Evolutionary conservation across 2,888 invertebrate species (phyloP), one percentile per base, ranked within the genome.

Genomic region (Oscheius sp.): DNA sequence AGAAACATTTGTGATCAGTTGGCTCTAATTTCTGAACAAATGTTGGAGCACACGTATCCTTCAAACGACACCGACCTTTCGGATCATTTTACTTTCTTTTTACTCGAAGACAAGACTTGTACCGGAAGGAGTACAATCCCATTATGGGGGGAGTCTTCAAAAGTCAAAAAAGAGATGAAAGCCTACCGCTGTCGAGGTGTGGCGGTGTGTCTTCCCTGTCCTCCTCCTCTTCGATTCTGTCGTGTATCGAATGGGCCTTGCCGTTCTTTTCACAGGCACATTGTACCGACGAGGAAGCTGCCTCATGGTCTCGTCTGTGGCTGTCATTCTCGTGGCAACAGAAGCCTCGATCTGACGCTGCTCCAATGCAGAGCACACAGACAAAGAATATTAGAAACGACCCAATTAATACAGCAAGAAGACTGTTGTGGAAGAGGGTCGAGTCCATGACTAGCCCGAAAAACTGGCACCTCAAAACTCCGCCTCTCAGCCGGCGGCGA

Each of bases 361-460:
- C 85, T 13, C 85, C 86, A 25, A 86, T 81, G 59, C 86, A 86
- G 25, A 85, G 74, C 49, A 87, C 85, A 75, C 87, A 87, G 43
- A 82, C 66, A 64, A 84, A 79, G 82, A 87, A 87, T 41, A 86
- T 73, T 61, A 87, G 73, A 74, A 87, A 87, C 46, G 83, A 84
- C 64, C 86, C 85, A 73, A 84, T 79, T 35, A 87, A 80, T 6
- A 86, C 76, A 16, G 77, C 84, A 21, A 87, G 78, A 1, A 87
- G 75, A 49, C 81, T 77, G 69, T 86, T 84, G 74, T 85, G 85
- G 78, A 84, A 87, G 61, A 86, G 56, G 45, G 78, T 84, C 52
- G 86, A 86, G 78, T 86, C 86, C 80, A 86, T 85, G 76, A 72
- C 69, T 45, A 55, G 35, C n/a, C n/a, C 23, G 41, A 29, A 49